Evolutionary conservation across 2,888 invertebrate species (phyloP).

Genomic region (Drosophila dives): DNA sequence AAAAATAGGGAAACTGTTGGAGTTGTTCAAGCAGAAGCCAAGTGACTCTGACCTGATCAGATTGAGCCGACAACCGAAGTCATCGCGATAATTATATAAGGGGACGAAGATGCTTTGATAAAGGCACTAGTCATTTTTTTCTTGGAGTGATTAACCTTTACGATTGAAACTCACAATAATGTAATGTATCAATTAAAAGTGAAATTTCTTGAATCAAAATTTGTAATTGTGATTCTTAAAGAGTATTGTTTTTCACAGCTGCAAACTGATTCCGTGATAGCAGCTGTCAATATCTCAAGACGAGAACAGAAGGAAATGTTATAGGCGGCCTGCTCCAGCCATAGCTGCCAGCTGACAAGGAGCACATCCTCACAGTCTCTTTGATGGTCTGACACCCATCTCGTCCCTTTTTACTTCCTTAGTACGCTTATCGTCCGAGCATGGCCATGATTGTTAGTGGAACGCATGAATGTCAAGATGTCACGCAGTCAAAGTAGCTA

Average conservation of each 20-base stretch:
- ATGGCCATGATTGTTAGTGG: conserved; percentile 78
- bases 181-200: neutral
- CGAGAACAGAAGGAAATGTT: conserved; percentile 2
- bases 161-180: neutral
- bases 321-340: neutral
- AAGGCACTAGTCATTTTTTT: conserved; percentile 88
- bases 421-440: neutral
- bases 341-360: conserved; percentile 1
- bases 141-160: neutral
- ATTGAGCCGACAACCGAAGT: conserved; percentile 90
- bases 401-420: neutral
- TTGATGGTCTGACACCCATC: neutral
- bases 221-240: neutral
- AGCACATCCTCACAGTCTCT: conserved; percentile 11
- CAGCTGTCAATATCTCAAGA: conserved; percentile 8
- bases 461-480: conserved; percentile 28
- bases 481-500: conserved; percentile 37
- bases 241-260: neutral
- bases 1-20: conserved; percentile 90
- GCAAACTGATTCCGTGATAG: conserved; percentile 3
- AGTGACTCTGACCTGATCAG: conserved; percentile 88
- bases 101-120: conserved; percentile 86
- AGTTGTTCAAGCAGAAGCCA: conserved; percentile 94
- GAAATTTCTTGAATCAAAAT: neutral
- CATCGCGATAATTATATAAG: conserved; percentile 93